Base-by-base conservation (phyloP, 2,888 invertebrate species). In the Clunio marinus region DNA sequence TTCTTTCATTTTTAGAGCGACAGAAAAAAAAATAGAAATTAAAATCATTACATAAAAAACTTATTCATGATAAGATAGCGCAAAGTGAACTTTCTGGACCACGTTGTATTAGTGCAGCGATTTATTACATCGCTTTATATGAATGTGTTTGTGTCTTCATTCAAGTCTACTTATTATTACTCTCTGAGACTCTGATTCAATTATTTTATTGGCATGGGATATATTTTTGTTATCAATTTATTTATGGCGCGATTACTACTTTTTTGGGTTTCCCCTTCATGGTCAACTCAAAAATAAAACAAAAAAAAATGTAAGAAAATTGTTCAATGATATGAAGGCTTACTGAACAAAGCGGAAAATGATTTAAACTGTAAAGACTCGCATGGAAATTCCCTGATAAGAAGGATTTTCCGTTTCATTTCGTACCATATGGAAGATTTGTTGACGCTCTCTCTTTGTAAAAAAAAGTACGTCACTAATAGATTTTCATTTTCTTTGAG, bases 221-320 rank as follows among this genome's bases (percentile, higher is more conserved):
- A 17, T 51, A 20, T 41, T 41, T 41, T 51, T 51, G n/a, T 27
- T 57, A 22, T 51, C 4, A 3, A 20, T 57, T 57, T 15, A 20
- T 63, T 45, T 63, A 63, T 28, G 63, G 37, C 63, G 22, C 22
- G 25, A 63, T 63, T 63, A 35, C 37, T 60, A 46, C 27, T 63
- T 63, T 45, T 66, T 22, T 25, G 66, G 66, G 55, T 66, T 51
- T 63, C 25, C 46, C 66, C 45, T 28, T 35, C 55, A 10, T 22
- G 20, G 10, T 46, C 17, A 46, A n/a, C 46, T 46, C n/a, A 5
- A 3, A 46, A 46, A 20, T n/a, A n/a, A n/a, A n/a, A n/a, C n/a
- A n/a, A n/a, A n/a, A n/a, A n/a, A n/a, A n/a, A n/a, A n/a, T n/a
- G n/a, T n/a, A n/a, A n/a, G n/a, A n/a, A n/a, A n/a, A n/a, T n/a